Conservation (phyloP, 2,888 invertebrate species). For the Hedychridium roseum region DNA sequence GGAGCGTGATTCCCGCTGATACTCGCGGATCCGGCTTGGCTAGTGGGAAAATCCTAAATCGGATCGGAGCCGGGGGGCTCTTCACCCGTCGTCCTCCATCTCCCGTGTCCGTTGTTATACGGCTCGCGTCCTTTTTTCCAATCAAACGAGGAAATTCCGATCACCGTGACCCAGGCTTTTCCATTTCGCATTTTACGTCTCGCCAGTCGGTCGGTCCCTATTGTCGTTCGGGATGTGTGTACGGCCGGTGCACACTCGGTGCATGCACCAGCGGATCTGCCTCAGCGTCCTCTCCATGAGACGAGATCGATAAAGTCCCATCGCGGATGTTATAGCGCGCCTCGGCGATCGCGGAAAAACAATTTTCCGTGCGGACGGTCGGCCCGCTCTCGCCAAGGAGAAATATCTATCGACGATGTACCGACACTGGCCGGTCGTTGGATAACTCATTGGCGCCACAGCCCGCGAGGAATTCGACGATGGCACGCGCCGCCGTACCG, state of each 20-base stretch:
- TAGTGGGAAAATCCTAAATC: too few relatives aligned
- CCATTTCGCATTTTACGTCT: conserved; percentile 42
- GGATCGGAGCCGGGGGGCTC: background rate
- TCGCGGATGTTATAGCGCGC: conserved; percentile 12
- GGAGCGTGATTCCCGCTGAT: too few relatives aligned
- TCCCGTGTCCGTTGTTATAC: background rate
- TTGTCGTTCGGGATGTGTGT: too few relatives aligned
- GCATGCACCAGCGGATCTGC: background rate
- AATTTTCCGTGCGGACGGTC: too few relatives aligned
- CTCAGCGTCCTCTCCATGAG: background rate
- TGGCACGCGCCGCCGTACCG: too few relatives aligned
- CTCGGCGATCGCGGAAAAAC: conserved; percentile 1
- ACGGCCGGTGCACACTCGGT: background rate
- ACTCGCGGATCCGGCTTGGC: too few relatives aligned
- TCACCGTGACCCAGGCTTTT: conserved; percentile 25
- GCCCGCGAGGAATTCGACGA: too few relatives aligned
- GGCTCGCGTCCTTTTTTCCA: conserved; percentile 24
- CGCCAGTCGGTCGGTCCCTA: too few relatives aligned
- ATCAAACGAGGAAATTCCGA: conserved; percentile 34
- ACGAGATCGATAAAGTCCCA: conserved; percentile 42
- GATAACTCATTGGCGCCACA: too few relatives aligned
- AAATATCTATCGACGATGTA: too few relatives aligned
- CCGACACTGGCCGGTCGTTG: too few relatives aligned
- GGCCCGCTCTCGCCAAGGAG: too few relatives aligned
- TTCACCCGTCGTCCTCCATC: background rate